A percentile compares a stretch with the other conserved stretches of the same genome.
These are phyloP conservation scores for Sycobia sp. DNA, from an alignment of 1,140 invertebrate genomes.

Conservation along the genomic window DNA sequence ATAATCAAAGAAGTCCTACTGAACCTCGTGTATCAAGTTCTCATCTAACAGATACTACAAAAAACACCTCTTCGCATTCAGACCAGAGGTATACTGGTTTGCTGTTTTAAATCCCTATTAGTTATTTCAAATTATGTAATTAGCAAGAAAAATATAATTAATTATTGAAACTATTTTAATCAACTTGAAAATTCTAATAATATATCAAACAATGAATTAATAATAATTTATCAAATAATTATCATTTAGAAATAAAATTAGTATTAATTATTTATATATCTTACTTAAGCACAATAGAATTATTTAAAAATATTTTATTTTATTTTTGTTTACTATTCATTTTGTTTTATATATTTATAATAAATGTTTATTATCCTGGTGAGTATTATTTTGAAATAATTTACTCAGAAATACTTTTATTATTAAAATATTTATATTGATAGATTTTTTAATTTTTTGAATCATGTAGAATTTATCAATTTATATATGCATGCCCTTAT, in stretches of 20 bases:
- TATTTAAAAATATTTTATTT: no score
- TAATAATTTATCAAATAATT: no score
- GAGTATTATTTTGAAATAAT: conserved; percentile 1
- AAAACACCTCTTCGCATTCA: conserved; percentile 41
- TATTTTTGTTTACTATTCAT: background rate
- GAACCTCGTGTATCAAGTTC: conserved; percentile 23
- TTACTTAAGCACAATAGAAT: no score
- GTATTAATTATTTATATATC: background rate
- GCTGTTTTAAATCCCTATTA: conserved; percentile 32
- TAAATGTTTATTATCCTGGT: background rate
- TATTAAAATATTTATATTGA: background rate
- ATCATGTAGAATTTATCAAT: background rate
- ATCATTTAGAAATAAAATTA: background rate
- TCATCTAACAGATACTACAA: conserved; percentile 40
- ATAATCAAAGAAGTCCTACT: conserved; percentile 47
- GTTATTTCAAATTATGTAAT: no score
- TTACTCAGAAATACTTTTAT: background rate
- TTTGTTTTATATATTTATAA: background rate
- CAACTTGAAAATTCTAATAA: no score
- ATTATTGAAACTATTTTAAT: background rate
- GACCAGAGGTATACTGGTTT: conserved; percentile 59
- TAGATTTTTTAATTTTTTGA: background rate
- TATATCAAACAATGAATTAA: no score
- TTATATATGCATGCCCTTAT: background rate
- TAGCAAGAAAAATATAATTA: no score